Evolutionary conservation across 2,797 vertebrate species (phyloP).

Genomic region (Acrossocheilus fasciatus): DNA sequence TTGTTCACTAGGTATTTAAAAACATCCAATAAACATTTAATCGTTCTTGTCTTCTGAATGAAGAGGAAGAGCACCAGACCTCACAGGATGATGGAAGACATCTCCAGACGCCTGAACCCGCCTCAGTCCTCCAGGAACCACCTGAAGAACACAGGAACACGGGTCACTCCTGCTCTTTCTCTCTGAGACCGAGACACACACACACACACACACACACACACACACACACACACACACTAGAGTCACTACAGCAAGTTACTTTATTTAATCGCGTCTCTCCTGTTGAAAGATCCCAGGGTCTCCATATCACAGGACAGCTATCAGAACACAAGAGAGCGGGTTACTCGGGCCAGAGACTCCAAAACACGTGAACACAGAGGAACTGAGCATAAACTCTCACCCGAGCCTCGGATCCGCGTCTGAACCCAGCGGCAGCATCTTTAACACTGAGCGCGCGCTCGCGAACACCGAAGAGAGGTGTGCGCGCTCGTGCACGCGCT

Average conservation of each 20-base stretch:
- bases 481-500: too few species aligned
- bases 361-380: not conserved
- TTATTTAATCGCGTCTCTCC: conserved; percentile 56
- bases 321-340: conserved; percentile 43
- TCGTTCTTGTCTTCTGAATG: not conserved
- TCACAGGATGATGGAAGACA: conserved; percentile 84
- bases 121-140: conserved; percentile 26
- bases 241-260: not conserved
- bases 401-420: conserved; percentile 39
- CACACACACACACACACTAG: not conserved
- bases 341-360: not conserved
- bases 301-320: conserved; percentile 74
- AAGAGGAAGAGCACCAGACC: conserved; percentile 45
- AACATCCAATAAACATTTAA: not conserved
- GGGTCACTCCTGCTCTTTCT: not conserved
- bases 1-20: too few species aligned
- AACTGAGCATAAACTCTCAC: conserved; percentile 22
- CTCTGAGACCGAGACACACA: not conserved
- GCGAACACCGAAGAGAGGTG: too few species aligned
- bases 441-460: not conserved
- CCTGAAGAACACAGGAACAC: conserved; percentile 21
- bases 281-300: conserved; percentile 74
- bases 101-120: conserved; percentile 67
- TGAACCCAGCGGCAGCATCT: conserved; percentile 57
- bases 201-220: too few species aligned